A percentile compares a stretch with the other conserved stretches of the same genome.
Conservation (phyloP, 2,113 vertebrate genomes). For the Procapra przewalskii region DNA sequence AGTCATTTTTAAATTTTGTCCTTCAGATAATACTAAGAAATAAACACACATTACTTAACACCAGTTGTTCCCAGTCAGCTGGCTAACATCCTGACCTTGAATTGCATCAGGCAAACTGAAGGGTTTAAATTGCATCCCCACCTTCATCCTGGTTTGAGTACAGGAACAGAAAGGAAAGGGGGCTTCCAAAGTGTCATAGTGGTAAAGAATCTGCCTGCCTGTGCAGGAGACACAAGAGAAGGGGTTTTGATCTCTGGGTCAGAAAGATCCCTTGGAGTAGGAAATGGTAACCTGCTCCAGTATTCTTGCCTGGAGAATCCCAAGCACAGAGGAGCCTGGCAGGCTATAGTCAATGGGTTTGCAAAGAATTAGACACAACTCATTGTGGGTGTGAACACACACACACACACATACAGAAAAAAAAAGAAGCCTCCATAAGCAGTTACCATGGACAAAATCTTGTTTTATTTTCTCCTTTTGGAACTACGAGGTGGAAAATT, state of each 20-base stretch:
- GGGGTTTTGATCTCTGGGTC: neutral
- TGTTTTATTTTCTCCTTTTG: neutral
- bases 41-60: accelerated
- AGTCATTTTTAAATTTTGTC: neutral
- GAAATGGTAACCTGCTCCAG: neutral
- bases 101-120: neutral
- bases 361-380: neutral
- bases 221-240: neutral
- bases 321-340: neutral
- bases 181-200: neutral
- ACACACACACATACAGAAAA: neutral
- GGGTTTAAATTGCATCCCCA: accelerated
- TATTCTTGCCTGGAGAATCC: neutral
- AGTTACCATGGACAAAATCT: neutral
- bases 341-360: neutral
- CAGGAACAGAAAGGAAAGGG: neutral
- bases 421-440: neutral
- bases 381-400: accelerated
- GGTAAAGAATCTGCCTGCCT: neutral
- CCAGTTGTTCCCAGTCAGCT: neutral
- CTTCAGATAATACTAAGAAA: neutral
- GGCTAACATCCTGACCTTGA: neutral
- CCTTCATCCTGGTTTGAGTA: neutral
- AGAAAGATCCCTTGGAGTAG: neutral
- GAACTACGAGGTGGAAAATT: neutral